These are phyloP conservation scores for Odontomachus brunneus DNA, from an alignment of 1,140 invertebrate genomes.

Conservation along the genomic window DNA sequence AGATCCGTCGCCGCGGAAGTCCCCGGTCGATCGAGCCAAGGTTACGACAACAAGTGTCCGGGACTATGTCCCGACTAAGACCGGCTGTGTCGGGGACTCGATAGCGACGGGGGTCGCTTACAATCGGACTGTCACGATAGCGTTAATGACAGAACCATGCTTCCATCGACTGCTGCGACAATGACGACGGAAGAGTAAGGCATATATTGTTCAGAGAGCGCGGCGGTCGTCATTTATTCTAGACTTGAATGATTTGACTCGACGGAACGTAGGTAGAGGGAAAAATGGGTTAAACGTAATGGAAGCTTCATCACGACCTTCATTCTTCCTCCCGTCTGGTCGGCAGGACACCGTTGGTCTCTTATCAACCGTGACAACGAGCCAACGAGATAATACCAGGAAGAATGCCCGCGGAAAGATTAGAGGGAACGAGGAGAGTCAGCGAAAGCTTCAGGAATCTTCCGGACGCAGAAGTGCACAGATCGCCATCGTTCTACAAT, in stretches of 20 bases:
- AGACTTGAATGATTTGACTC: too few relatives aligned
- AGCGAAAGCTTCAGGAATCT: background rate
- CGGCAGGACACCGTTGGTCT: background rate
- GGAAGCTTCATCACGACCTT: background rate
- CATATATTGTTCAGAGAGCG: too few relatives aligned
- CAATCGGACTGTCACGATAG: background rate
- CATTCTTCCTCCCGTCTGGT: background rate
- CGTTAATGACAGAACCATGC: too few relatives aligned
- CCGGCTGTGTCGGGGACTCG: background rate
- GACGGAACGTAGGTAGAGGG: too few relatives aligned
- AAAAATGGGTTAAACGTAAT: background rate
- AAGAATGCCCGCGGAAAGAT: background rate
- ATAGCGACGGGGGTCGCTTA: background rate
- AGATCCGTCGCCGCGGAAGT: slow-evolving; percentile 16
- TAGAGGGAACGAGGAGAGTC: background rate
- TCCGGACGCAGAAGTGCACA: background rate
- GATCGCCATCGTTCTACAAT: background rate
- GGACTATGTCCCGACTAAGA: slow-evolving; percentile 25
- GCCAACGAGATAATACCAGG: background rate
- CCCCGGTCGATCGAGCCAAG: slow-evolving; percentile 52
- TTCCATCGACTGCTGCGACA: too few relatives aligned
- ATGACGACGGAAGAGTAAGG: too few relatives aligned
- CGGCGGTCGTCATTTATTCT: too few relatives aligned
- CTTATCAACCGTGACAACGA: background rate
- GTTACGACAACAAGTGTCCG: slow-evolving; percentile 73